Evolutionary conservation across 2,797 vertebrate species (phyloP), one percentile per base, ranked within the genome.

Genomic region (Anolis apletophallus): DNA sequence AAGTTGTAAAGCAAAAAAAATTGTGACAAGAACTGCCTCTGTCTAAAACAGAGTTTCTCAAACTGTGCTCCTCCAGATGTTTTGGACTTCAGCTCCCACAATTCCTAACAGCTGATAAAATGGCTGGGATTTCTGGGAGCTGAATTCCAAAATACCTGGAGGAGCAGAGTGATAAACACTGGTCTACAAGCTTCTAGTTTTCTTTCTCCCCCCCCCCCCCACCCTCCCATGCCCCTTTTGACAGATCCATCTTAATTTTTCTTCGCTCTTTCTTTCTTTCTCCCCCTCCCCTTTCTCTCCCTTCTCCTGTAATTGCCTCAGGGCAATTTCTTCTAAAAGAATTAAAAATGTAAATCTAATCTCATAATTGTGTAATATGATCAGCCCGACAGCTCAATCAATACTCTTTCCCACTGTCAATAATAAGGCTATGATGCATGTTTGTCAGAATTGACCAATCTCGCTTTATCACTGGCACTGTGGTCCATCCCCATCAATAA

Each of bases 281-380:
- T 40, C 40, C 5, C 40, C 40, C 40, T 5, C 92, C 91, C 95
- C 88, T 95, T 87, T 95, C 88, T 94, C 87, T 5, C 17, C 67
- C 16, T 36, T 93, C 91, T 88, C 79, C 88, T 21, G 85, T 96
- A 97, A 97, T 96, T 96, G 93, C 92, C 91, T 93, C 6, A 88
- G 91, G 91, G 94, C 95, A 94, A 96, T 97, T 94, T 95, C 95
- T 93, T 85, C 94, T 96, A 97, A 97, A 96, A 96, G 98, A 98
- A 99, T 98, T 98, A 98, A 98, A 98, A 98, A 98, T 98, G 98
- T 96, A 98, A 98, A 98, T 98, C 97, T 97, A 98, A 99, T 98
- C 96, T 95, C 95, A 93, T 96, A 95, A 97, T 97, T 95, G 95
- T 89, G 94, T 98, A 98, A 99, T 98, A 97, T 95, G 97, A 98